Evolutionary conservation across 2,888 invertebrate genomes (phyloP).

Genomic region (Coelinius sp.): DNA sequence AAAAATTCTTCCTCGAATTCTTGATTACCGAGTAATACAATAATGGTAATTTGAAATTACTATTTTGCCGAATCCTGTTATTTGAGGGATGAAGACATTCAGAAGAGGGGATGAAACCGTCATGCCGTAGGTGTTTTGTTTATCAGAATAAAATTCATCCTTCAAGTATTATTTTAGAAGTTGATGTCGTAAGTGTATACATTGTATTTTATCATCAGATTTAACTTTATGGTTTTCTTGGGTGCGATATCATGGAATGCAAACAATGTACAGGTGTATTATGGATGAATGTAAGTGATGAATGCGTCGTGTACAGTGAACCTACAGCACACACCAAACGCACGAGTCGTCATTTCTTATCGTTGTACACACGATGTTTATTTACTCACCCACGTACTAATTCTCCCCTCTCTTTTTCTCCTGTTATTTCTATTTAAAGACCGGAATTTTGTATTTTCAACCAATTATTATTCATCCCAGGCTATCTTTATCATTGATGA

Average conservation of each 20-base stretch:
- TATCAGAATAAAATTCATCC: too few relatives aligned
- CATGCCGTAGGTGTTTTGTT: too few relatives aligned
- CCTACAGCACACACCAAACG: not conserved
- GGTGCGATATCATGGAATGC: slow-evolving; percentile 62
- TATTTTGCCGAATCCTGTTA: too few relatives aligned
- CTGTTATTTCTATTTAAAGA: not conserved
- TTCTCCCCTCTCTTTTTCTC: not conserved
- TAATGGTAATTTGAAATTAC: too few relatives aligned
- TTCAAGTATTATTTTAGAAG: too few relatives aligned
- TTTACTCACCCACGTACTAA: not conserved
- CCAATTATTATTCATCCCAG: too few relatives aligned
- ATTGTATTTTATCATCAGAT: not conserved
- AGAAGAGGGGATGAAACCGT: too few relatives aligned
- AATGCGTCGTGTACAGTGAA: not conserved
- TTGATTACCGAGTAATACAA: too few relatives aligned
- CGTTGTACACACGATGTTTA: not conserved
- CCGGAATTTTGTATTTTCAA: too few relatives aligned
- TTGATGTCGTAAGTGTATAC: not conserved
- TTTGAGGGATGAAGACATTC: too few relatives aligned
- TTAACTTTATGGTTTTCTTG: slow-evolving; percentile 43
- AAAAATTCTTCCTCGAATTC: too few relatives aligned
- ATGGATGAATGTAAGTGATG: not conserved
- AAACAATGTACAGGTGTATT: slow-evolving; percentile 56
- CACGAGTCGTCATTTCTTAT: slow-evolving; percentile 26
- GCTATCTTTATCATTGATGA: too few relatives aligned